Percentiles rank a stretch among this genome's conserved stretches.
These are phyloP conservation scores for Atta texana DNA, from an alignment of 1,140 invertebrate genomes.

Conservation along the genomic window DNA sequence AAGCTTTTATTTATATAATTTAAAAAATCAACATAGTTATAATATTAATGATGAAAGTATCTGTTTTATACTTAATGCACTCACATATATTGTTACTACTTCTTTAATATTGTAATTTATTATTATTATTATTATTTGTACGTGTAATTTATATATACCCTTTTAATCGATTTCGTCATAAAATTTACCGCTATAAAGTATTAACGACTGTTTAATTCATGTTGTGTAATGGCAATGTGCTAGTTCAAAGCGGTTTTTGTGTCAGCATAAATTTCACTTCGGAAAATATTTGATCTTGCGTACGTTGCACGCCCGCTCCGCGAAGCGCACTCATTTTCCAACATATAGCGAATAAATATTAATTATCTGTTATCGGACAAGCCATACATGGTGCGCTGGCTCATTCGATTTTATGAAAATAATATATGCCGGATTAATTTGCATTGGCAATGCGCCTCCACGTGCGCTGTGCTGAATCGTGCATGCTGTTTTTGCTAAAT, in stretches of 20 bases:
- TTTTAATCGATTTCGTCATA: conserved; percentile 8
- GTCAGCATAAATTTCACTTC: conserved; percentile 47
- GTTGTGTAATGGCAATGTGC: conserved; percentile 21
- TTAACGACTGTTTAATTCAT: conserved; percentile 44
- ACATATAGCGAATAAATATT: conserved; percentile 69
- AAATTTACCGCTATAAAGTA: conserved; percentile 28
- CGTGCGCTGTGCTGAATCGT: not conserved
- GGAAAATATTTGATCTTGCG: conserved; percentile 58
- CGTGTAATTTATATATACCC: not conserved
- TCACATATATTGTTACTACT: not conserved
- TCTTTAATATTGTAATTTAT: conserved; percentile 9
- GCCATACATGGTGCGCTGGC: not conserved
- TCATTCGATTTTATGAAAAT: conserved; percentile 63
- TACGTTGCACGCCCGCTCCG: not conserved
- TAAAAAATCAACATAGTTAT: not conserved
- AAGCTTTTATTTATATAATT: not conserved
- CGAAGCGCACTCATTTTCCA: conserved; percentile 49
- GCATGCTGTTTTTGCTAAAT: conserved; percentile 34
- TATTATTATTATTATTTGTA: not conserved
- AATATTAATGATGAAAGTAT: not conserved
- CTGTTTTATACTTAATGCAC: not conserved
- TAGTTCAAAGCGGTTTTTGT: conserved; percentile 24
- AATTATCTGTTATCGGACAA: conserved; percentile 66
- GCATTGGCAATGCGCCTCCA: conserved; percentile 17
- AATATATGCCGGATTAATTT: conserved; percentile 62